Evolutionary conservation across 2,113 vertebrate genomes (phyloP), one percentile per base, ranked within the genome.

Genomic region (Dunckerocampus dactyliophorus): DNA sequence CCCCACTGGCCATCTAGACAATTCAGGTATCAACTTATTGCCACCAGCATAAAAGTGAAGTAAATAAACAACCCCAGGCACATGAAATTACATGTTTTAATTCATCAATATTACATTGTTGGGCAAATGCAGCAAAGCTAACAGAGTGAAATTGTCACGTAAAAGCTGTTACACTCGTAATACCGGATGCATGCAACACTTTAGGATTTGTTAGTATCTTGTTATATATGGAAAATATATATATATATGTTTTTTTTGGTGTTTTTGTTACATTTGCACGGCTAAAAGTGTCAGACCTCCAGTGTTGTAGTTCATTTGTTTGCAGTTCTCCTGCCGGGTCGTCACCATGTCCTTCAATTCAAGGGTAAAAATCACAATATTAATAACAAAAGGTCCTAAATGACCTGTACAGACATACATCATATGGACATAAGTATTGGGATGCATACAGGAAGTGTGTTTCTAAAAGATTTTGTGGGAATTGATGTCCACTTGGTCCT

Each of bases 261-360:
- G 15, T 20, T 19, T 19, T 59, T 60, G 69, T 50, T 52, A 47
- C 5, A 52, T 31, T 12, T 43, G 52, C 48, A 71, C 48, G 8
- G 82, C 77, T 59, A 90, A 28, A 39, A 88, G 77, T 0, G 85
- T 86, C 0, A 82, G 79, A 11, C 76, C 75, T 47, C 88, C 88
- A 1, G 72, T 85, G 65, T 77, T 82, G 74, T 90, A 87, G 8
- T 8, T 74, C 77, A 89, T 80, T 48, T 76, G 82, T 3, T 22
- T 70, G 71, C 84, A 90, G 46, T 83, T 75, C 0, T 84, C 66
- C 4, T 13, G 0, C 62, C 88, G 75, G 31, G 24, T 51, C 0
- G 6, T 59, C 31, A 0, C 76, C 72, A 87, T 81, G 1, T 45
- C 72, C 88, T 90, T 66, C 62, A 77, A 79, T 17, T 65, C 17